Evolutionary conservation across 2,888 invertebrate genomes (phyloP).

Genomic region (Graphium colonna): DNA sequence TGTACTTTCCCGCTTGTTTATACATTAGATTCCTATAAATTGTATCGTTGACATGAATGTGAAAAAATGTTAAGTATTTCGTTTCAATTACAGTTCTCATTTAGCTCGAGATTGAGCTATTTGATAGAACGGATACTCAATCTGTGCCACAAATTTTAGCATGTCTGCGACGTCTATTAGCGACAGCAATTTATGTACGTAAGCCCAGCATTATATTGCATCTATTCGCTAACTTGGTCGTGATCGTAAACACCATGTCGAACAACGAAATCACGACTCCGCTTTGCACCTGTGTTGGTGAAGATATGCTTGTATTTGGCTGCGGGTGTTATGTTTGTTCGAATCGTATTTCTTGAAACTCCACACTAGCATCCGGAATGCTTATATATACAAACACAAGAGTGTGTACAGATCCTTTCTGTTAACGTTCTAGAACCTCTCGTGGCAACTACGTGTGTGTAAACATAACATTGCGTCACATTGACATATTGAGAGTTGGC

Average conservation of each 20-base stretch:
- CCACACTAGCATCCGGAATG: conserved; percentile 10
- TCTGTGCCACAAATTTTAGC: background rate
- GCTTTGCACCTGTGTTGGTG: background rate
- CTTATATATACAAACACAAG: conserved; percentile 13
- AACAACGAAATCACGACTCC: background rate
- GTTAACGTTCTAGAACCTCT: conserved; percentile 41
- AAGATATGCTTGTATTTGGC: background rate
- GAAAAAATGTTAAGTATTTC: no score
- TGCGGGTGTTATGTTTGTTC: conserved; percentile 5
- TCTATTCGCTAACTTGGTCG: background rate
- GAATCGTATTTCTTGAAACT: conserved; percentile 12
- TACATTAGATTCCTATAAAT: no score
- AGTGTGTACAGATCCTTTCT: conserved; percentile 24
- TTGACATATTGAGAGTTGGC: background rate
- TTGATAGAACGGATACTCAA: no score
- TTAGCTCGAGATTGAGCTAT: no score
- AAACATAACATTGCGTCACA: background rate
- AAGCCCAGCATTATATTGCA: background rate
- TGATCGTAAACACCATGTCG: background rate
- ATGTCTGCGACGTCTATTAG: background rate
- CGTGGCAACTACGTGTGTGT: conserved; percentile 27
- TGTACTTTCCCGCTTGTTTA: no score
- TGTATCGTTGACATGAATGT: no score
- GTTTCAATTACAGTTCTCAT: no score
- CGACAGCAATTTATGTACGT: background rate